Evolutionary conservation across 2,797 vertebrate species (phyloP), one percentile per base, ranked within the genome.

Genomic region (Anguilla anguilla): DNA sequence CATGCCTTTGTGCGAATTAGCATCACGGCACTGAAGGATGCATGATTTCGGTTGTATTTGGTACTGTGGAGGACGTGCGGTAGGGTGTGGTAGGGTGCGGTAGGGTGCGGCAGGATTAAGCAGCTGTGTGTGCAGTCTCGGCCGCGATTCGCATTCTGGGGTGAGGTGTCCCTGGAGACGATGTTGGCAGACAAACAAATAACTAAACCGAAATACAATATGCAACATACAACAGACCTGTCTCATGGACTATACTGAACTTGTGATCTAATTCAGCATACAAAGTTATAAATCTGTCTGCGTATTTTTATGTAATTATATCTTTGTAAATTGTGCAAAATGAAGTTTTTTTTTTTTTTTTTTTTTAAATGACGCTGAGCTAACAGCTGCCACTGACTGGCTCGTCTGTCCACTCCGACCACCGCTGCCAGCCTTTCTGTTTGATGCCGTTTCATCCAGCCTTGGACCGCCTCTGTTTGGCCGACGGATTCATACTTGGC

Each of bases 391-490:
- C 85, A 69, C 86, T 82, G 79, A 19, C 57, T 59, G 15, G 28
- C 61, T 90, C 83, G 89, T 91, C 84, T 90, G 88, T 90, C 88
- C 93, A 61, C 57, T 67, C 10, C 35, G 25, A 85, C 67, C 83
- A 89, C 74, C 15, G 46, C 49, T 89, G 89, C 88, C 89, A 86
- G 88, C 57, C 85, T 87, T 91, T 89, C 9, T 86, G 89, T 89
- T 88, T 49, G 55, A 31, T 35, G 1, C 35, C 35, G 35, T 84
- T 89, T 91, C 11, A 86, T 89, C 88, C 81, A 77, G 86, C 69
- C 79, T 64, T 74, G 31, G 83, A 90, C 89, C 86, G 84, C 82
- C 83, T n/a, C 79, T 90, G 82, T 91, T 92, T 90, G 90, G 88
- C 69, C 55, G 61, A 25, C 35, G 6, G 86, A 91, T 88, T 88